Conservation (phyloP, 1,140 invertebrate genomes). For the Lucilia sericata region DNA sequence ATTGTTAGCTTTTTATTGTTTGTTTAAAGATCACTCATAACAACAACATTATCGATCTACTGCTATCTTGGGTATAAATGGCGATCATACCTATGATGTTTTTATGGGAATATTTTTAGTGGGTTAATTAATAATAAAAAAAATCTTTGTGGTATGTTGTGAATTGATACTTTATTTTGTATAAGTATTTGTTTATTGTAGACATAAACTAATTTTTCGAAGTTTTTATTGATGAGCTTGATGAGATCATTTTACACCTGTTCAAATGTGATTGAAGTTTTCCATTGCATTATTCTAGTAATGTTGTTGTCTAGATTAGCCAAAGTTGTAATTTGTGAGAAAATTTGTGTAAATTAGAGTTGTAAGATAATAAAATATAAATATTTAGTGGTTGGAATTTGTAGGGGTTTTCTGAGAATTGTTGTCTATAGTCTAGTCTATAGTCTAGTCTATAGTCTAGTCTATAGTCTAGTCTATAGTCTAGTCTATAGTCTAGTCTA, state of each 20-base stretch:
- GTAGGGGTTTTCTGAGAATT: too few species aligned
- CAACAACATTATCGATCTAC: neutral
- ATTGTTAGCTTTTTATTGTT: slow-evolving; percentile 5
- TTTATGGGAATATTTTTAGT: slow-evolving; percentile 24
- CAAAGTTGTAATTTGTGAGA: too few species aligned
- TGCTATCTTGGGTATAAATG: neutral
- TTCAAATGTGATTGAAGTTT: neutral
- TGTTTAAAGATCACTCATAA: slow-evolving; percentile 19
- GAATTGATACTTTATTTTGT: neutral
- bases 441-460: too few species aligned
- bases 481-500: too few species aligned
- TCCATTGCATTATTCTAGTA: neutral
- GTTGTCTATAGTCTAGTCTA: too few species aligned
- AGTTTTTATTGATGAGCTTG: slow-evolving; percentile 3
- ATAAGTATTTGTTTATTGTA: neutral
- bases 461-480: too few species aligned
- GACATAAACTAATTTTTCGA: neutral
- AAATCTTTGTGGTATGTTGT: slow-evolving; percentile 9
- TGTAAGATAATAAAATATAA: too few species aligned
- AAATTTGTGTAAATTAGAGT: too few species aligned
- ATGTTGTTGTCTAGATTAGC: too few species aligned
- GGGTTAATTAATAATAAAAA: slow-evolving; percentile 27
- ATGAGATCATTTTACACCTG: slow-evolving; percentile 29
- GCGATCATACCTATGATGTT: neutral
- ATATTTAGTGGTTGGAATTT: too few species aligned